A percentile compares a stretch with the other conserved stretches of the same genome.
Evolutionary conservation across 1,140 invertebrate genomes (phyloP).

Genomic region (Archegozetes longisetosus): DNA sequence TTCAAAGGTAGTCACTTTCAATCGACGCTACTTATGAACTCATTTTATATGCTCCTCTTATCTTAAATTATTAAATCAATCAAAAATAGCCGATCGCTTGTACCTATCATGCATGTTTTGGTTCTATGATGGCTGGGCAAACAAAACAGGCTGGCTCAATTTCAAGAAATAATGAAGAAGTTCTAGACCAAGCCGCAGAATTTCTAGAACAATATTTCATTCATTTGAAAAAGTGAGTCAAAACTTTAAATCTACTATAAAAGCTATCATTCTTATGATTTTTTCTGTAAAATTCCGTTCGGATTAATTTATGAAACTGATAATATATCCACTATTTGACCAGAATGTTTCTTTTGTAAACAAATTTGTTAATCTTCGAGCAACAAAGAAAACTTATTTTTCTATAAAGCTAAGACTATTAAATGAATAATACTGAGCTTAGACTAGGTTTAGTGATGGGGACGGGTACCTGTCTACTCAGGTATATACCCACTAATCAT

Average conservation of each 20-base stretch:
- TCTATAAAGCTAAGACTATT: no score
- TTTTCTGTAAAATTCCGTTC: no score
- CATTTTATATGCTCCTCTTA: neutral
- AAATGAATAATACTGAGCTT: no score
- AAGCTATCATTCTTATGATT: neutral
- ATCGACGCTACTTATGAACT: neutral
- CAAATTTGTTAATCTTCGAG: no score
- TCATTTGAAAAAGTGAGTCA: constrained; percentile 16
- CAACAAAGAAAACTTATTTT: no score
- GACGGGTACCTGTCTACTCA: no score
- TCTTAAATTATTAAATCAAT: neutral
- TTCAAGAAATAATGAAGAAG: constrained; percentile 7
- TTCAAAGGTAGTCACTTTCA: neutral
- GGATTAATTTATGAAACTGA: no score
- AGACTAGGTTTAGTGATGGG: no score
- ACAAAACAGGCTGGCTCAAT: neutral
- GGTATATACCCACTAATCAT: no score
- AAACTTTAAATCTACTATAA: neutral
- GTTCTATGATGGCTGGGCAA: neutral
- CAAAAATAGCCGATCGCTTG: neutral
- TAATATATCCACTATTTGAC: no score
- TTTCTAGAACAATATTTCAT: constrained; percentile 21
- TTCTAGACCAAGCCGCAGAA: constrained; percentile 18
- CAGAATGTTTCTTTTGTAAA: no score
- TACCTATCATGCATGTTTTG: neutral